phyloP scores from a whole-genome alignment of 1,140 invertebrate species.

The Forficula auricularia region DNA sequence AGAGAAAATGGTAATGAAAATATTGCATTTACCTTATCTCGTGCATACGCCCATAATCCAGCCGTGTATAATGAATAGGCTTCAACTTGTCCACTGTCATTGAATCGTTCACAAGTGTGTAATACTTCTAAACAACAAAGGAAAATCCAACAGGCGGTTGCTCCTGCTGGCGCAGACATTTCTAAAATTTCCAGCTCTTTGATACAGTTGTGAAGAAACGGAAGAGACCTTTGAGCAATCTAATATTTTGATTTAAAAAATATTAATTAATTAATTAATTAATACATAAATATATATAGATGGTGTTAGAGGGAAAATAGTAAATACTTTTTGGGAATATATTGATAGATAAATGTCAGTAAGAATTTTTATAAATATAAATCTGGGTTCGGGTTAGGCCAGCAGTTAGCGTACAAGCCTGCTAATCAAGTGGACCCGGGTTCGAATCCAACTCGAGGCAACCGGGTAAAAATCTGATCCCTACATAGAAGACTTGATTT shows the following conservation, averaged over 20 bases:
- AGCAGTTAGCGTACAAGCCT: no score
- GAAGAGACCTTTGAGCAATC: conserved; percentile 67
- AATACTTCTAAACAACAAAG: conserved; percentile 79
- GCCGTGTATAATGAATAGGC: conserved; percentile 77
- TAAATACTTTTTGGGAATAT: no score
- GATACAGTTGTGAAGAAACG: conserved; percentile 71
- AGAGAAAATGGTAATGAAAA: no score
- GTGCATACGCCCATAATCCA: conserved; percentile 76
- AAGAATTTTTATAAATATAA: no score
- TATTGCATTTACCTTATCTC: conserved; percentile 71
- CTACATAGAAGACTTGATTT: no score
- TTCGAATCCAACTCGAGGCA: no score
- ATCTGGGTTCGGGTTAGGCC: no score
- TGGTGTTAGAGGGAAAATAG: no score
- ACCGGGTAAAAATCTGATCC: no score
- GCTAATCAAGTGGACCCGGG: no score
- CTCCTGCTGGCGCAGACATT: conserved; percentile 57
- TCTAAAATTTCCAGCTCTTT: conserved; percentile 64
- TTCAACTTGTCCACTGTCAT: conserved; percentile 45
- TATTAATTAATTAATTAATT: not conserved
- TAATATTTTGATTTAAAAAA: conserved; percentile 26
- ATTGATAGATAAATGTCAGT: no score
- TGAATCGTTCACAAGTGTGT: conserved; percentile 49
- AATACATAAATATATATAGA: no score
- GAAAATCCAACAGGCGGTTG: conserved; percentile 83